A percentile compares a stretch with the other conserved stretches of the same genome.
Evolutionary conservation across 2,888 invertebrate genomes (phyloP).

Genomic region (Coenonympha arcania): DNA sequence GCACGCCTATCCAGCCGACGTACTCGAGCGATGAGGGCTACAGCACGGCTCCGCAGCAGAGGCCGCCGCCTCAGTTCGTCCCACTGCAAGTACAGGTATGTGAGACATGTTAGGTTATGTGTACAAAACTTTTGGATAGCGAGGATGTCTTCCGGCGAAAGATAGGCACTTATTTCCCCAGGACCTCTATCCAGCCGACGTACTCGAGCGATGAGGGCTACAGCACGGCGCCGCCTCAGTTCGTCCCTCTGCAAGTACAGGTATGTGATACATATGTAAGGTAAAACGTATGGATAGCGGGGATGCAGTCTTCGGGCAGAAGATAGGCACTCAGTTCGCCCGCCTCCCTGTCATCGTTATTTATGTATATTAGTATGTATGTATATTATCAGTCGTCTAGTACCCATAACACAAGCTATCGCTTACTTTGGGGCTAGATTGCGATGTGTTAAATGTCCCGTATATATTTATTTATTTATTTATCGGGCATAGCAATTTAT

Average conservation of each 20-base stretch:
- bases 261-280: not conserved
- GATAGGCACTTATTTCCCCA: slow-evolving; percentile 66
- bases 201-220: slow-evolving; percentile 71
- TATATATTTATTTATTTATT: too few species aligned
- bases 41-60: slow-evolving; percentile 51
- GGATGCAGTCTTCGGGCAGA: not conserved
- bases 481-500: too few species aligned
- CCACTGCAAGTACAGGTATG: not conserved
- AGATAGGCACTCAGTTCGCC: too few species aligned
- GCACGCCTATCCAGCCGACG: slow-evolving; percentile 44
- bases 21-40: slow-evolving; percentile 71
- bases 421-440: too few species aligned
- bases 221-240: slow-evolving; percentile 47
- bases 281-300: too few species aligned
- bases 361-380: too few species aligned
- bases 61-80: slow-evolving; percentile 21
- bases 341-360: too few species aligned
- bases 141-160: slow-evolving; percentile 86
- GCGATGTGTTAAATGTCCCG: too few species aligned
- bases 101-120: not conserved
- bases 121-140: slow-evolving; percentile 86
- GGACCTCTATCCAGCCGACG: slow-evolving; percentile 44
- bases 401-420: too few species aligned
- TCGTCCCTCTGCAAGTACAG: not conserved
- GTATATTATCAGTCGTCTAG: too few species aligned